Conservation (phyloP, 2,888 invertebrate genomes). For the Zhuqinia jingwanae region DNA sequence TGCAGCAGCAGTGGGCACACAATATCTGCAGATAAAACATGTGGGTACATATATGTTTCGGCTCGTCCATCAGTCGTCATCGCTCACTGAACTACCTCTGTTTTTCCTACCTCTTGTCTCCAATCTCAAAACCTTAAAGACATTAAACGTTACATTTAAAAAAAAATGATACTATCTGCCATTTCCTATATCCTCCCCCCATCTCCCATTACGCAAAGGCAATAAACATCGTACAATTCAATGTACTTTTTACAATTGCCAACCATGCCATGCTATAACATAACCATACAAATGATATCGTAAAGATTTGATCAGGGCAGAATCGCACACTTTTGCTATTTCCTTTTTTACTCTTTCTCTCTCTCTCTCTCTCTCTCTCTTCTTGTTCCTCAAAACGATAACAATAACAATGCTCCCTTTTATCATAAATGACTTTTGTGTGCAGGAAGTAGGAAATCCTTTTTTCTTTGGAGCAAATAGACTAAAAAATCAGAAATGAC, state of each 20-base stretch:
- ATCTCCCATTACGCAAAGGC: too few species aligned
- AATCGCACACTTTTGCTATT: constrained; percentile 64
- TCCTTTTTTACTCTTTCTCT: too few species aligned
- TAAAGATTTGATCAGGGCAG: constrained; percentile 58
- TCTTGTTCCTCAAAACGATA: constrained; percentile 31
- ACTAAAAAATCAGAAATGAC: neutral
- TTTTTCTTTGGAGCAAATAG: neutral
- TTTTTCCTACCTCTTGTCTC: neutral
- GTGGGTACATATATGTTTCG: constrained; percentile 55
- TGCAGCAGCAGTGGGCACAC: too few species aligned
- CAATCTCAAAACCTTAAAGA: constrained; percentile 9
- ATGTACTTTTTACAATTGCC: too few species aligned
- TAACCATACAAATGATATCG: constrained; percentile 1
- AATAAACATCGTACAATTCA: constrained; percentile 12
- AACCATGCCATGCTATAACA: neutral
- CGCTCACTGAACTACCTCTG: constrained; percentile 57
- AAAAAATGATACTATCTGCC: constrained; percentile 26
- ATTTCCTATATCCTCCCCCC: neutral
- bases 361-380: too few species aligned
- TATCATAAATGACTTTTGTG: neutral
- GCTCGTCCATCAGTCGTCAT: constrained; percentile 57
- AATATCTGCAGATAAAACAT: too few species aligned
- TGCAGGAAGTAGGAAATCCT: neutral
- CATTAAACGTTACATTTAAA: constrained; percentile 4
- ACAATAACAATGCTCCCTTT: constrained; percentile 12